Evolutionary conservation across 2,888 invertebrate species (phyloP).

Genomic region (Andricus quercusramuli): DNA sequence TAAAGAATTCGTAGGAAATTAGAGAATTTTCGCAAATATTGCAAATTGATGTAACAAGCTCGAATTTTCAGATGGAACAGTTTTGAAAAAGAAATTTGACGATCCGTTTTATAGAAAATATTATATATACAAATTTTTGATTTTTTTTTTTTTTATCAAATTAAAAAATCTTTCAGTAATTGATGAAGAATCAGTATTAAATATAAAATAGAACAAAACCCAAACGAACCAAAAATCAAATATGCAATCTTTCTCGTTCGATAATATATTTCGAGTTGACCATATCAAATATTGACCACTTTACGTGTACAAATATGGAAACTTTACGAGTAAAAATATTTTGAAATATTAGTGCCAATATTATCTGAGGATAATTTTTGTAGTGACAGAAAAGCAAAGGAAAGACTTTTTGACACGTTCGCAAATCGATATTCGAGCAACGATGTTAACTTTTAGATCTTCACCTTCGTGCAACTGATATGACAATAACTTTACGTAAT

Average conservation of each 20-base stretch:
- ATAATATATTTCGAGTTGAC: slow-evolving; percentile 29
- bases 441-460: slow-evolving; percentile 32
- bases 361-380: slow-evolving; percentile 15
- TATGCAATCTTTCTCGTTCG: slow-evolving; percentile 36
- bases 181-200: slow-evolving; percentile 12
- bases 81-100: not conserved
- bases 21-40: not conserved
- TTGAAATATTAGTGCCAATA: slow-evolving; percentile 13
- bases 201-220: slow-evolving; percentile 22
- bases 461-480: slow-evolving; percentile 22
- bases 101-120: slow-evolving; percentile 26
- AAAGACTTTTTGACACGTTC: slow-evolving; percentile 39
- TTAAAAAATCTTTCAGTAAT: slow-evolving; percentile 19
- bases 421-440: slow-evolving; percentile 39
- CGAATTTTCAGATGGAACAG: slow-evolving; percentile 25
- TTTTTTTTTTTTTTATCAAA: slow-evolving; percentile 33
- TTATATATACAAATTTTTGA: slow-evolving; percentile 26
- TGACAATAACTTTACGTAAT: slow-evolving; percentile 40
- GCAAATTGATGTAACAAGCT: slow-evolving; percentile 12
- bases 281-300: slow-evolving; percentile 40
- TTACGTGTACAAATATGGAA: slow-evolving; percentile 36
- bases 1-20: not conserved
- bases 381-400: slow-evolving; percentile 22
- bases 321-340: slow-evolving; percentile 29
- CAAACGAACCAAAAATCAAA: slow-evolving; percentile 24